phyloP scores from a whole-genome alignment of 2,797 vertebrate species.

The Sebastes hubbsi region DNA sequence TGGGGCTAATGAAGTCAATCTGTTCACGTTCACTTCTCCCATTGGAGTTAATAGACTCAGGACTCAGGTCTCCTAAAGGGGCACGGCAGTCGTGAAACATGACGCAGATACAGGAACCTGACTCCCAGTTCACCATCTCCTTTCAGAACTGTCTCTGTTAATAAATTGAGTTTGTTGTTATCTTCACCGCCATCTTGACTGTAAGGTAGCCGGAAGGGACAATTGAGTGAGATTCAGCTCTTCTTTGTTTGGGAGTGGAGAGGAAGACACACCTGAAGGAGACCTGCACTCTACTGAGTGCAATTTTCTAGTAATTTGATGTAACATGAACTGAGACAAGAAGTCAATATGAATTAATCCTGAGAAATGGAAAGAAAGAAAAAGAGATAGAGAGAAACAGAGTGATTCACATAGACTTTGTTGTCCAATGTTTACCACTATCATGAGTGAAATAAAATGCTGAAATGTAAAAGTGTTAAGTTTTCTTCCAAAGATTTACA shows the following conservation, averaged over 20 bases:
- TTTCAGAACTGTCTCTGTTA: too few species aligned
- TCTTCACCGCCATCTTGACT: neutral
- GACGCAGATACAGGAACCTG: too few species aligned
- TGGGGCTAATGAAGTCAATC: too few species aligned
- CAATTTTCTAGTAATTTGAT: slow-evolving; percentile 36
- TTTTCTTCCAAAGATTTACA: slow-evolving; percentile 18
- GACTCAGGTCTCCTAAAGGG: too few species aligned
- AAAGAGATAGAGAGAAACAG: slow-evolving; percentile 38
- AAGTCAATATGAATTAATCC: slow-evolving; percentile 28
- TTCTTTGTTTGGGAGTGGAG: neutral
- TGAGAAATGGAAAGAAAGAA: neutral
- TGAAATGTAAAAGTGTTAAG: slow-evolving; percentile 6
- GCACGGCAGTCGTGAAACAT: too few species aligned
- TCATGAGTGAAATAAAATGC: neutral
- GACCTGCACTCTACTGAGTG: neutral
- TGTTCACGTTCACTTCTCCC: too few species aligned
- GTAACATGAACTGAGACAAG: slow-evolving; percentile 59
- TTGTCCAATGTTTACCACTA: neutral
- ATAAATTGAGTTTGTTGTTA: neutral
- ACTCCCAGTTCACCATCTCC: too few species aligned
- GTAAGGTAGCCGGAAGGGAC: neutral
- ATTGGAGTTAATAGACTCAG: too few species aligned
- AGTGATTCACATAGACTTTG: slow-evolving; percentile 9
- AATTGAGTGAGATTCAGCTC: neutral
- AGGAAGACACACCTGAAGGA: neutral